A percentile compares a stretch with the other conserved stretches of the same genome.
Evolutionary conservation across 2,113 vertebrate genomes (phyloP).

Genomic region (Pelusios castaneus): DNA sequence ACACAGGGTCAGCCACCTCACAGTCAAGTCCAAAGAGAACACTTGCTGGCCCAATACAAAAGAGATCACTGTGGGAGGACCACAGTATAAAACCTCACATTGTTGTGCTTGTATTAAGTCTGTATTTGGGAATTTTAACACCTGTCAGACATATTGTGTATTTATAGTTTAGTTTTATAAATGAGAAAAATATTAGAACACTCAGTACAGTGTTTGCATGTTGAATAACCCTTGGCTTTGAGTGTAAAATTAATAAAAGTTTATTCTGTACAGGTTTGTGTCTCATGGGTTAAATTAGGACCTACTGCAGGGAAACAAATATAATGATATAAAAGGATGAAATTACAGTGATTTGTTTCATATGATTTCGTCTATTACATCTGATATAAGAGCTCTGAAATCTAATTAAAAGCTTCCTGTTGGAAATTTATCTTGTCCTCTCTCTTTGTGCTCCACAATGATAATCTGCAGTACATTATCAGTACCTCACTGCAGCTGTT

Average conservation of each 20-base stretch:
- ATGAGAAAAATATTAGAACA: background rate
- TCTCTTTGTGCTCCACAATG: background rate
- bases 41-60: background rate
- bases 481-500: background rate
- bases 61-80: background rate
- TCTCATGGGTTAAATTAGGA: background rate
- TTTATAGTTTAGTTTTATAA: background rate
- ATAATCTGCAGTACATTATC: background rate
- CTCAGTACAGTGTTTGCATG: background rate
- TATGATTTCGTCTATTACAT: conserved; percentile 35
- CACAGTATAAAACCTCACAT: rapidly evolving
- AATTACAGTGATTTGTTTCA: conserved; percentile 51
- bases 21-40: background rate
- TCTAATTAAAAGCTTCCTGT: conserved; percentile 1
- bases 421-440: background rate
- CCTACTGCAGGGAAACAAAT: background rate
- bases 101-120: background rate
- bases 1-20: background rate
- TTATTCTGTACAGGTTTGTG: background rate
- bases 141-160: background rate
- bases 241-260: background rate
- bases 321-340: conserved; percentile 8
- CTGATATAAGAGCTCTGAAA: conserved; percentile 4
- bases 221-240: background rate
- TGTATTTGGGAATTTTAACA: background rate